Conservation (phyloP, 2,113 vertebrate species). For the Phylloscopus trochiloides region DNA sequence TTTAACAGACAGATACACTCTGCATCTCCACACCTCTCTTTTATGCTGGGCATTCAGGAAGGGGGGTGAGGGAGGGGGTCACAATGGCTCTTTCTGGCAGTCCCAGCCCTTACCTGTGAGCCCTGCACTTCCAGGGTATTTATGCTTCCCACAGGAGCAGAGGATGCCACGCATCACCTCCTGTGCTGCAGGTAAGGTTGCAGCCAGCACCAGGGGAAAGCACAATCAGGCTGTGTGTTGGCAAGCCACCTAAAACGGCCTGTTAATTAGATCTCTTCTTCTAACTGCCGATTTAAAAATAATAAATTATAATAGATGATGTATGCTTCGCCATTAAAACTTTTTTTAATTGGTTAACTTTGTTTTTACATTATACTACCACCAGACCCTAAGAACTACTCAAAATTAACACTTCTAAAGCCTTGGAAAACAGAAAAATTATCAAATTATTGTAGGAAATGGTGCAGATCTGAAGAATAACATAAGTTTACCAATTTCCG, state of each 20-base stretch:
- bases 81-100: not conserved
- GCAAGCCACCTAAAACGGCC: not conserved
- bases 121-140: not conserved
- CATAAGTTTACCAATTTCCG: not conserved
- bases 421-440: not conserved
- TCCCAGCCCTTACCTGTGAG: not conserved
- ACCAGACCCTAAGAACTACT: not conserved
- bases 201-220: not conserved
- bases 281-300: not conserved
- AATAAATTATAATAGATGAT: not conserved
- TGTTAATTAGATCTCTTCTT: not conserved
- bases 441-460: not conserved
- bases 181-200: accelerated
- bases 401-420: not conserved
- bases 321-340: not conserved
- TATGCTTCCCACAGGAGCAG: not conserved
- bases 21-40: not conserved
- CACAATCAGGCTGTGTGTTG: not conserved
- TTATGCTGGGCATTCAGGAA: not conserved
- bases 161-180: too few relatives aligned
- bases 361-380: not conserved
- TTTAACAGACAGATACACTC: not conserved
- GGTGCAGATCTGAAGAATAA: not conserved
- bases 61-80: not conserved
- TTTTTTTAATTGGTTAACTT: not conserved